Percentiles rank a stretch among this genome's conserved stretches.
Evolutionary conservation across 2,888 invertebrate genomes (phyloP).

Genomic region (Tipula unca): DNA sequence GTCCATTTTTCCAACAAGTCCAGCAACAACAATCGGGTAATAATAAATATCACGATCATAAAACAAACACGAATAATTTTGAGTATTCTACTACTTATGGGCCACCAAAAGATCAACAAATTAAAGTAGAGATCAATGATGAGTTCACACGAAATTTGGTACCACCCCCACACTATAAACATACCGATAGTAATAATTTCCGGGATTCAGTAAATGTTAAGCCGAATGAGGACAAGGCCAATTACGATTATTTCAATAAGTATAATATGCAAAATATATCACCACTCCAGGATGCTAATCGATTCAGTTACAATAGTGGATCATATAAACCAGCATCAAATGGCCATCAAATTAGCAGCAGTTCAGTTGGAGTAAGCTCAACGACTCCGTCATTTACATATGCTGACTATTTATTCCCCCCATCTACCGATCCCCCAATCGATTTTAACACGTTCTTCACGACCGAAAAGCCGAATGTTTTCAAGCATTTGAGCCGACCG

Average conservation of each 20-base stretch:
- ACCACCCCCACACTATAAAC: slow-evolving; percentile 21
- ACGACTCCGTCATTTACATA: neutral
- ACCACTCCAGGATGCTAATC: slow-evolving; percentile 23
- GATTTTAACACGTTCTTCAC: slow-evolving; percentile 21
- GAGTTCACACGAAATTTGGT: slow-evolving; percentile 20
- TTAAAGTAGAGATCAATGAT: neutral
- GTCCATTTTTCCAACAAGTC: slow-evolving; percentile 23
- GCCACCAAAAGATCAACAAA: neutral
- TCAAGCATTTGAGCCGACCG: slow-evolving; percentile 23
- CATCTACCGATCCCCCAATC: neutral
- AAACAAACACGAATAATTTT: neutral
- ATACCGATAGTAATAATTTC: slow-evolving; percentile 21
- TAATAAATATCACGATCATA: slow-evolving; percentile 19
- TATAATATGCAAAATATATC: neutral
- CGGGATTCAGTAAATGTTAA: neutral
- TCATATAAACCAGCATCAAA: neutral
- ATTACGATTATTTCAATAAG: neutral
- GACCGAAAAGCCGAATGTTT: slow-evolving; percentile 25
- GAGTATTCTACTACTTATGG: neutral
- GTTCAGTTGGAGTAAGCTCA: neutral
- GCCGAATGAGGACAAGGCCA: neutral
- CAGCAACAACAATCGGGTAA: slow-evolving; percentile 17
- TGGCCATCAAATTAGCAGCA: neutral
- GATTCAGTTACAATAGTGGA: slow-evolving; percentile 22
- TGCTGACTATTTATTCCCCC: neutral